Evolutionary conservation across 2,113 vertebrate species (phyloP).

Genomic region (Illadopsis cleaveri): DNA sequence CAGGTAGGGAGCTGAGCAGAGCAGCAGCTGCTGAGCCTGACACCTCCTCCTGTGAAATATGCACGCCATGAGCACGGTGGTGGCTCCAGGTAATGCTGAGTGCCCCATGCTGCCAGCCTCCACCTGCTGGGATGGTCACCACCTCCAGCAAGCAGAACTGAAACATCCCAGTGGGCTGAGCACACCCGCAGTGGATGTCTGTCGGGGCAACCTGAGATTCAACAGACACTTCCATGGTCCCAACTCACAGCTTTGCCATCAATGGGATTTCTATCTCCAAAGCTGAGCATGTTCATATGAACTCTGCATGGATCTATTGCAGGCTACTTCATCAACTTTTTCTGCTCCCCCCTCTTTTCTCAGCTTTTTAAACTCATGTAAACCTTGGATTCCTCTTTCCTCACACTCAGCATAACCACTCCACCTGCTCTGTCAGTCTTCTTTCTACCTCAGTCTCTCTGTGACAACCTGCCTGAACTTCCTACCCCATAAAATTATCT

Average conservation of each 20-base stretch:
- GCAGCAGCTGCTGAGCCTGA: accelerated
- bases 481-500: neutral
- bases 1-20: neutral
- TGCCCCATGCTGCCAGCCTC: neutral
- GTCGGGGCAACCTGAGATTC: neutral
- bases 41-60: neutral
- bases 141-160: neutral
- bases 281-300: neutral
- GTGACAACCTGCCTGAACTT: neutral
- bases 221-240: accelerated
- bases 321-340: neutral
- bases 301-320: neutral
- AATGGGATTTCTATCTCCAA: neutral
- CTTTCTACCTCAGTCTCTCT: neutral
- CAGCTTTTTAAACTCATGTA: neutral
- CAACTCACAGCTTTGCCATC: neutral
- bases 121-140: neutral
- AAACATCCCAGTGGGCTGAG: neutral
- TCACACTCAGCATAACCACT: neutral
- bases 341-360: neutral
- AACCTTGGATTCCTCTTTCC: neutral
- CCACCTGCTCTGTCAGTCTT: neutral
- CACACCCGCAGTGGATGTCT: neutral
- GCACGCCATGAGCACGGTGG: accelerated
- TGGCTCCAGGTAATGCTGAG: neutral